These are phyloP conservation scores for Drosophila silvestris DNA, from an alignment of 2,888 invertebrate genomes.

Conservation along the genomic window DNA sequence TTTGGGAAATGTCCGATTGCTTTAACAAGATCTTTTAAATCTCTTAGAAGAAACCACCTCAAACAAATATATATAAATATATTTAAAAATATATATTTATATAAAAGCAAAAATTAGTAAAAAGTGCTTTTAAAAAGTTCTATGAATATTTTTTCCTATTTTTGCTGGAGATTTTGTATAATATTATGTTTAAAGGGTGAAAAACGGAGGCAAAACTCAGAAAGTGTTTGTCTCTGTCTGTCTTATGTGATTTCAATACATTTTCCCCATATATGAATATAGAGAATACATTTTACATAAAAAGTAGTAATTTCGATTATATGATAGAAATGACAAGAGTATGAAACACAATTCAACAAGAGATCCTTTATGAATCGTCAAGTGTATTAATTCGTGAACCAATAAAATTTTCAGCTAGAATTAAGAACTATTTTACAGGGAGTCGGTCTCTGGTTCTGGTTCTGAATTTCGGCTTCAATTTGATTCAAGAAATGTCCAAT, in stretches of 20 bases:
- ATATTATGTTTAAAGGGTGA: too few species aligned
- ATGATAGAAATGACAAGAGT: not conserved
- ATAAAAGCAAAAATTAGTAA: not conserved
- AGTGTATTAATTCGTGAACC: not conserved
- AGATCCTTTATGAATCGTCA: not conserved
- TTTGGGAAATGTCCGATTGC: not conserved
- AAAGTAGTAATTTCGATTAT: not conserved
- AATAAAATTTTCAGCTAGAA: not conserved
- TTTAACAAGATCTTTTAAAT: not conserved
- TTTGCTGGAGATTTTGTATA: not conserved
- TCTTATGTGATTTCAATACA: not conserved
- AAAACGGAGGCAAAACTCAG: not conserved
- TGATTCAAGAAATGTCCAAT: not conserved
- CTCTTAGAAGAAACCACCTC: not conserved
- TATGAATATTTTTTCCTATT: not conserved
- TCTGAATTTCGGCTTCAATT: not conserved
- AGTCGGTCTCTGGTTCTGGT: not conserved
- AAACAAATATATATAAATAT: not conserved
- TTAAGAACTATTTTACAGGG: not conserved
- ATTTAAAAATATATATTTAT: not conserved
- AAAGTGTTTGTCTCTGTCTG: not conserved
- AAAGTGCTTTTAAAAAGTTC: not conserved
- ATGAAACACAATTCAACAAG: not conserved
- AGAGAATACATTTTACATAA: not conserved
- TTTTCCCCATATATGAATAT: not conserved